A percentile compares a stretch with the other conserved stretches of the same genome.
These are phyloP conservation scores for Anomalospiza imberbis DNA, from an alignment of 2,797 vertebrate genomes.

Conservation along the genomic window DNA sequence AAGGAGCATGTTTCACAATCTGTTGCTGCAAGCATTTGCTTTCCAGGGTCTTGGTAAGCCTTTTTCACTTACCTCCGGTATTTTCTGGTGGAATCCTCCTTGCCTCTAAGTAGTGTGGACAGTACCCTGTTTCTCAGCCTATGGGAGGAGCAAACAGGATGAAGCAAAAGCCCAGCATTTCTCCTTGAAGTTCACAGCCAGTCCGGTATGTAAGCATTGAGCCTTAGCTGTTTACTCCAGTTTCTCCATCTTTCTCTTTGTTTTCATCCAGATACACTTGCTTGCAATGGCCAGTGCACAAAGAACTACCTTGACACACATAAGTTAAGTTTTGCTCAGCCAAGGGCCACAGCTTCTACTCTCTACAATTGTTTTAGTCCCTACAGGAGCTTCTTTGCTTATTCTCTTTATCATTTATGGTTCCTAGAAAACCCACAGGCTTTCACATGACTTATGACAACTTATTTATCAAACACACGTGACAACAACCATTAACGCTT, in stretches of 20 bases:
- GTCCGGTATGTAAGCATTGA: neutral
- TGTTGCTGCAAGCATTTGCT: neutral
- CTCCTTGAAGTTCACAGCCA: neutral
- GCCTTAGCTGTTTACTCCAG: neutral
- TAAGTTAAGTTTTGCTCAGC: neutral
- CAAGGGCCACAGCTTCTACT: neutral
- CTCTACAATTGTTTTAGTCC: neutral
- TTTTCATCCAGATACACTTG: neutral
- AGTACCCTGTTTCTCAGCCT: neutral
- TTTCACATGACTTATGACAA: neutral
- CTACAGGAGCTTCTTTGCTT: neutral
- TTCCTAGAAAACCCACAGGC: neutral
- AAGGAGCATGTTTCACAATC: neutral
- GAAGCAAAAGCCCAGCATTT: neutral
- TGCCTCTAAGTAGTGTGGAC: neutral
- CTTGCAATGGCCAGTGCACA: neutral
- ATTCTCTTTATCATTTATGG: neutral
- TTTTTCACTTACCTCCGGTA: neutral
- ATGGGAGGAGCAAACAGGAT: neutral
- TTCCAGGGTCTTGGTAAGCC: neutral
- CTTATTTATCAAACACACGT: neutral
- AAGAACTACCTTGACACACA: neutral
- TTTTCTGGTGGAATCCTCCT: neutral
- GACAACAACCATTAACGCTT: neutral
- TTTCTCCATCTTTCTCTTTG: neutral